Conservation (phyloP, 2,888 invertebrate genomes). For the Branchipolynoe longqiensis region DNA sequence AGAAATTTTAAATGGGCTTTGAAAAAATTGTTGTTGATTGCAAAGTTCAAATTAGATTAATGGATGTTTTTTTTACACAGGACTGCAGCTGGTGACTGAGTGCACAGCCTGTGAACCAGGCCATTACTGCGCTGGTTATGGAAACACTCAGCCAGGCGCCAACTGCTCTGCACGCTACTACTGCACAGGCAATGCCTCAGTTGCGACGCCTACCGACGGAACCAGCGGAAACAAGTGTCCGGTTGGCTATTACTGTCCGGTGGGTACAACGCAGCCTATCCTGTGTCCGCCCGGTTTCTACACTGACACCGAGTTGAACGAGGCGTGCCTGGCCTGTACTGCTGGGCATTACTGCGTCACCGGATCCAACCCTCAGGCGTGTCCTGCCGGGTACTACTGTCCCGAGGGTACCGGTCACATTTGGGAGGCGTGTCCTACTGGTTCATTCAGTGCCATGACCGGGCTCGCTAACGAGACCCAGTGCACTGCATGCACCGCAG, state of each 20-base stretch:
- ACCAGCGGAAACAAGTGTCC: conserved; percentile 77
- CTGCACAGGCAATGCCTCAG: conserved; percentile 77
- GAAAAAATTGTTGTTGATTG: too few species aligned
- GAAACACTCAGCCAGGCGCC: conserved; percentile 67
- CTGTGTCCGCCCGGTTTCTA: conserved; percentile 77
- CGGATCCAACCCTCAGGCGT: conserved; percentile 72
- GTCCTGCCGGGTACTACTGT: conserved; percentile 79
- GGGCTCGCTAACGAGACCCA: conserved; percentile 73
- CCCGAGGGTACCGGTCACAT: conserved; percentile 77
- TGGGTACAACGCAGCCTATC: conserved; percentile 74
- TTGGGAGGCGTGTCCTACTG: conserved; percentile 77
- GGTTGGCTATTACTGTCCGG: conserved; percentile 76
- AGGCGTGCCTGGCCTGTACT: conserved; percentile 72
- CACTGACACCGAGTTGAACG: conserved; percentile 71
- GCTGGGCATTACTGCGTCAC: conserved; percentile 76
- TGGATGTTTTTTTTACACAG: conserved; percentile 68
- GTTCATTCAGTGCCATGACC: conserved; percentile 73
- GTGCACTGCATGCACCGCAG: conserved; percentile 78
- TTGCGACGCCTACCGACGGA: conserved; percentile 72
- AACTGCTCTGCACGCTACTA: conserved; percentile 74
- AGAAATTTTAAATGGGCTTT: too few species aligned
- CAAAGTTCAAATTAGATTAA: too few species aligned
- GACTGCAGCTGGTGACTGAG: conserved; percentile 70
- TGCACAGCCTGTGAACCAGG: conserved; percentile 78
- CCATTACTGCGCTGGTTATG: conserved; percentile 74